These are phyloP conservation scores for Recurvirostra avosetta DNA, from an alignment of 2,113 vertebrate genomes.

Conservation along the genomic window DNA sequence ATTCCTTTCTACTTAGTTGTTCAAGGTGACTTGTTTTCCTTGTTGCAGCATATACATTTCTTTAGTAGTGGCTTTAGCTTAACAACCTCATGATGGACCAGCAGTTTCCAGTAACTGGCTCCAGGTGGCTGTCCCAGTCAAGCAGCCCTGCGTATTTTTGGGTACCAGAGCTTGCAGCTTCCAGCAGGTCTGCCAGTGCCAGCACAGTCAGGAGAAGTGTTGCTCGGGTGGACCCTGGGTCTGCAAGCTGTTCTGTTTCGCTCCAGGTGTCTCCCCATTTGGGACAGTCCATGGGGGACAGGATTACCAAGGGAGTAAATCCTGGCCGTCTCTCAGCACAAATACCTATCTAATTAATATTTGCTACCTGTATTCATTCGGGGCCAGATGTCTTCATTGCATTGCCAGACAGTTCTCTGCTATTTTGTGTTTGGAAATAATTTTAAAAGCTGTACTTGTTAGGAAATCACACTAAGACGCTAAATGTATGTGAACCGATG, in stretches of 20 bases:
- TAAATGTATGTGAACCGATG: background rate
- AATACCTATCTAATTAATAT: background rate
- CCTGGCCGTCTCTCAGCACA: background rate
- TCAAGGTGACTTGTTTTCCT: background rate
- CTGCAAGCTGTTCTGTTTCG: conserved; percentile 16
- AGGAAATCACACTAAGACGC: background rate
- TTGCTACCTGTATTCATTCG: background rate
- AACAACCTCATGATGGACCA: background rate
- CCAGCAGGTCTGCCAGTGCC: background rate
- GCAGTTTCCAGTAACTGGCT: background rate
- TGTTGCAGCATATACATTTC: background rate
- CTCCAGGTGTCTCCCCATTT: background rate
- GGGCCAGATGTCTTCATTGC: background rate
- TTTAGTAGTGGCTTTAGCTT: background rate
- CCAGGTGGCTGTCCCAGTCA: background rate
- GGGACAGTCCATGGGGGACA: background rate
- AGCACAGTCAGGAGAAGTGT: background rate
- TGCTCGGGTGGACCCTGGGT: background rate
- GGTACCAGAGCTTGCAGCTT: background rate
- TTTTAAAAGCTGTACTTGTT: background rate
- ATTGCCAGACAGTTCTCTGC: background rate
- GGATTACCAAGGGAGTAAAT: background rate
- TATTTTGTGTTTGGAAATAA: background rate
- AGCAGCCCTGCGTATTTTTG: background rate
- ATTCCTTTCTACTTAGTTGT: background rate